Evolutionary conservation across 1,140 invertebrate genomes (phyloP).

Genomic region (Macrocentrus cingulum): DNA sequence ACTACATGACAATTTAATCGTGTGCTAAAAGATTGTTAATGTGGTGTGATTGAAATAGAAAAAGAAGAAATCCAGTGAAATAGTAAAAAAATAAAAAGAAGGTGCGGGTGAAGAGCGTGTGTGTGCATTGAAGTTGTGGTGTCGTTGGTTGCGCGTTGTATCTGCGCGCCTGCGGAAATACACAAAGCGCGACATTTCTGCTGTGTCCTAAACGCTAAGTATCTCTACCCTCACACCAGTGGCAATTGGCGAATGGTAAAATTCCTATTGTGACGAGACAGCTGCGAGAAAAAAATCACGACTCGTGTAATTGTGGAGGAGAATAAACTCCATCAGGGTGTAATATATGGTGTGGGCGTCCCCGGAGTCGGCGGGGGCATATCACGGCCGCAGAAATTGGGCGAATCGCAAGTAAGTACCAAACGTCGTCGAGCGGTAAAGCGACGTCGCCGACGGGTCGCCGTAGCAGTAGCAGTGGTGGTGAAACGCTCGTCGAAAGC

Average conservation of each 20-base stretch:
- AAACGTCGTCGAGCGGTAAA: constrained; percentile 48
- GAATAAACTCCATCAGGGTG: constrained; percentile 34
- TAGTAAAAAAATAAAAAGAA: neutral
- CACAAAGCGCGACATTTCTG: constrained; percentile 18
- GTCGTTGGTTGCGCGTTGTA: constrained; percentile 7
- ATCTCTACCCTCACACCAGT: neutral
- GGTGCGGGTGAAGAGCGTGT: neutral
- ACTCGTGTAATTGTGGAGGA: constrained; percentile 6
- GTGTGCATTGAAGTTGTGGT: neutral
- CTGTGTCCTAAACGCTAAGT: neutral
- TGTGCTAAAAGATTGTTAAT: neutral
- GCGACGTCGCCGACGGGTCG: constrained; percentile 42
- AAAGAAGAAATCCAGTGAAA: neutral
- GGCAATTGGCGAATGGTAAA: neutral
- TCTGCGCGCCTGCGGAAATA: constrained; percentile 10
- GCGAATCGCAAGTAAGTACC: constrained; percentile 49
- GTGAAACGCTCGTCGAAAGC: constrained; percentile 36
- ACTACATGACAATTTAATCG: neutral
- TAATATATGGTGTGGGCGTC: constrained; percentile 49
- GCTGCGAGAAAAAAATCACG: neutral
- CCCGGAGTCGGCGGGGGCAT: constrained; percentile 43
- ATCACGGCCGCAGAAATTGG: constrained; percentile 50
- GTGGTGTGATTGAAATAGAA: neutral
- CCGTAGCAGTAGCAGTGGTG: constrained; percentile 29
- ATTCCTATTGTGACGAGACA: neutral